Evolutionary conservation across 1,140 invertebrate genomes (phyloP), one percentile per base, ranked within the genome.

Genomic region (Atta texana): DNA sequence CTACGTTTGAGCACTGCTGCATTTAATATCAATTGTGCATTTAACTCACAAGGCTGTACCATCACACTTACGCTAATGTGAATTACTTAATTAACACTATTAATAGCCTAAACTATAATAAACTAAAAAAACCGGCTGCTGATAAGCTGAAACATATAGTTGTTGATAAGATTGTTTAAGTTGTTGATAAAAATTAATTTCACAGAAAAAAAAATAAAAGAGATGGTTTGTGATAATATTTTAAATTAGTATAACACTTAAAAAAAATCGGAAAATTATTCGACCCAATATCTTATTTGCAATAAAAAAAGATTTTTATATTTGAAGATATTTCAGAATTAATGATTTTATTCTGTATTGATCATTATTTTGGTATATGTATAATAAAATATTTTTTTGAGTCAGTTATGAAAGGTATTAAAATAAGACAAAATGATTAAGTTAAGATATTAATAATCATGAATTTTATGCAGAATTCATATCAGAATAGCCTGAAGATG

Each of bases 1-100:
- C 8, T 55, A 7, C 7, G 3, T 57, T 57, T 82, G 21, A 21
- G 7, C 14, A 28, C 7, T 66, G n/a, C 2, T 5, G 21, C 8
- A 44, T 49, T 61, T 59, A 44, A 72, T 18, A 18, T 59, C n/a
- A 21, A 24, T 24, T 24, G 24, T 24, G 24, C 24, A 24, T 24
- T 24, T 24, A 24, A 24, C 24, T 49, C 69, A 31, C 69, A 34
- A 74, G 59, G 39, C 55, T 82, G 80, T 82, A 82, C 80, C 69
- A 49, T 66, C 12, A n/a, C n/a, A n/a, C 34, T 75, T 68, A 21
- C 5, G 21, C 78, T 82, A 59, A 72, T 49, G 24, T 39, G 8
- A 49, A 34, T 69, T 82, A 61, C 18, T 18, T 74, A 74, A 49
- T 82, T 82, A 24, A 59, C 28, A 68, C 28, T 10, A 53, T 64